These are phyloP conservation scores for Eupithecia dodoneata DNA, from an alignment of 2,888 invertebrate species.

Conservation along the genomic window DNA sequence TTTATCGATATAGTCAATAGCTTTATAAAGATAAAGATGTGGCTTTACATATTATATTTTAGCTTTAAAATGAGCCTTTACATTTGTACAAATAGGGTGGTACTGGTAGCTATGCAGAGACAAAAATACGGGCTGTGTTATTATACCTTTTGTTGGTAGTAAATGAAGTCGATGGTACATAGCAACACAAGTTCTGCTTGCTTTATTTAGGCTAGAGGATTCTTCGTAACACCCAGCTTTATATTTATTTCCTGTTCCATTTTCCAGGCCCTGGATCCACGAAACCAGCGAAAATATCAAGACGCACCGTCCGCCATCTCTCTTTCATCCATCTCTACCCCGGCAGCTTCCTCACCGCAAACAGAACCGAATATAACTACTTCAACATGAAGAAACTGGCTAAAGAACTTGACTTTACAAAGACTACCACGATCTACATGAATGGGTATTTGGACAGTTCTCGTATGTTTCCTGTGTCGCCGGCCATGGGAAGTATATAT, in stretches of 20 bases:
- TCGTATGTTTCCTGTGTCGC: slow-evolving; percentile 13
- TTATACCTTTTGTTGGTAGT: background rate
- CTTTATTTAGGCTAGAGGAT: background rate
- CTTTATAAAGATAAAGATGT: no score
- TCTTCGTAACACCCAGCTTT: background rate
- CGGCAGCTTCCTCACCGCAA: slow-evolving; percentile 30
- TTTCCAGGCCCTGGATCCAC: slow-evolving; percentile 38
- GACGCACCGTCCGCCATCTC: slow-evolving; percentile 25
- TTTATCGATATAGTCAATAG: no score
- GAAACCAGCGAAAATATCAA: slow-evolving; percentile 35
- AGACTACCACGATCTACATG: background rate
- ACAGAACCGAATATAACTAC: slow-evolving; percentile 42
- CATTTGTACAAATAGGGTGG: no score
- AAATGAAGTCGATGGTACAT: background rate
- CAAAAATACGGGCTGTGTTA: background rate
- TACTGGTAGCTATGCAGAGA: no score
- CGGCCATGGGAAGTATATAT: slow-evolving; percentile 33
- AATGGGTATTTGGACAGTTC: slow-evolving; percentile 14
- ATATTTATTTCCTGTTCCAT: background rate
- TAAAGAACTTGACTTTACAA: slow-evolving; percentile 7
- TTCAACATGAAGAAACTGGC: slow-evolving; percentile 9
- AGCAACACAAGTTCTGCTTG: background rate
- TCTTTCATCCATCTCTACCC: slow-evolving; percentile 23
- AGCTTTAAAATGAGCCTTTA: no score
- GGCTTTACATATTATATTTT: no score